A percentile compares a stretch with the other conserved stretches of the same genome.
Conservation (phyloP, 2,113 vertebrate species). For the Lanius collurio region DNA sequence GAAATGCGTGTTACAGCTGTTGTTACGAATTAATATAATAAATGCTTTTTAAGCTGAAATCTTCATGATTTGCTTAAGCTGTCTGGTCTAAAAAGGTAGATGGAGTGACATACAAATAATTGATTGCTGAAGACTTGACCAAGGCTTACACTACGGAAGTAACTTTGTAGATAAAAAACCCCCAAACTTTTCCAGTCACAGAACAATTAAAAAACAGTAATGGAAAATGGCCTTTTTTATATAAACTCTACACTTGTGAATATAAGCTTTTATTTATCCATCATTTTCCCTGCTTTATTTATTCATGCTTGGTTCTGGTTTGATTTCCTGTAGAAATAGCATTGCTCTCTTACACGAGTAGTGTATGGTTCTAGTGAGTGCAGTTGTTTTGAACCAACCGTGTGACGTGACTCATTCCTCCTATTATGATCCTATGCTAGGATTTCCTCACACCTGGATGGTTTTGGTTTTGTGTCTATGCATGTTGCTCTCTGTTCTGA, state of each 20-base stretch:
- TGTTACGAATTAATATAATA: background rate
- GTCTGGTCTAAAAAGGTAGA: background rate
- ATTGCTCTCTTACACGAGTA: accelerated
- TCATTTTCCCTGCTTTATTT: background rate
- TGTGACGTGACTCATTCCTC: background rate
- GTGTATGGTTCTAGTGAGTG: background rate
- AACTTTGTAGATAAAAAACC: background rate
- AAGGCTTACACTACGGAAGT: background rate
- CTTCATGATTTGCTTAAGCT: background rate
- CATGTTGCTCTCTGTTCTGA: background rate
- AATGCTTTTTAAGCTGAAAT: background rate
- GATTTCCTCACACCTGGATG: background rate
- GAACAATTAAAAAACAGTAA: background rate
- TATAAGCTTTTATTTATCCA: background rate
- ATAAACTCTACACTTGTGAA: background rate
- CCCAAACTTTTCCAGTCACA: background rate
- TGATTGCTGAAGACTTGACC: background rate
- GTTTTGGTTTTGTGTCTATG: background rate
- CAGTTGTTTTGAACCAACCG: background rate
- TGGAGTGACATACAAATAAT: background rate
- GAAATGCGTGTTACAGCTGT: background rate
- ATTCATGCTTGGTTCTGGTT: background rate
- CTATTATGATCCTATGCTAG: background rate
- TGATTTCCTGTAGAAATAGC: background rate
- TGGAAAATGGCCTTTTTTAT: background rate